A percentile compares a stretch with the other conserved stretches of the same genome.
phyloP scores from a whole-genome alignment of 2,888 invertebrate genomes.

The Tachina lurida region DNA sequence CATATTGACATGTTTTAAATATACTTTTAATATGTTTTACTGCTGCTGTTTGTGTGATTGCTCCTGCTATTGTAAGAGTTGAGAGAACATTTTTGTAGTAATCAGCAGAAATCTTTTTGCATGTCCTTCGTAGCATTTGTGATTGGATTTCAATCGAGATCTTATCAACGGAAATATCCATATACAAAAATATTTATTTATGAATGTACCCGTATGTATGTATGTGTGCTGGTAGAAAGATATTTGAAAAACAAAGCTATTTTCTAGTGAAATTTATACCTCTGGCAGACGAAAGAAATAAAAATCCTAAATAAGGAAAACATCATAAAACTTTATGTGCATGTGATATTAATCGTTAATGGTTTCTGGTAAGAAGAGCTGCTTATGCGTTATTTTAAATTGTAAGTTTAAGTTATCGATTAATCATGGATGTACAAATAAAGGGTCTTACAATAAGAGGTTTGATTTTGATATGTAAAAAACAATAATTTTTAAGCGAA shows the following conservation, averaged over 20 bases:
- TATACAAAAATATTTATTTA: constrained; percentile 18
- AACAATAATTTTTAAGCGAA: too few species aligned
- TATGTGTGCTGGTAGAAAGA: constrained; percentile 32
- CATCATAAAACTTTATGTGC: background rate
- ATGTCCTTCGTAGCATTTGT: constrained; percentile 44
- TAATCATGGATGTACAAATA: too few species aligned
- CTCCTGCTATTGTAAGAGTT: constrained; percentile 3
- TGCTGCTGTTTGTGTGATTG: constrained; percentile 4
- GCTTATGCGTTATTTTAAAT: background rate
- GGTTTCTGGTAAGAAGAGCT: background rate
- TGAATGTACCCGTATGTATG: background rate
- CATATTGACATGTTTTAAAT: constrained; percentile 64
- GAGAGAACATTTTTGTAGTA: constrained; percentile 29
- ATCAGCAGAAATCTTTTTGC: constrained; percentile 55
- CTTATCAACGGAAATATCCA: constrained; percentile 51
- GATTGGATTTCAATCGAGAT: constrained; percentile 66
- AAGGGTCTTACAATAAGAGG: too few species aligned
- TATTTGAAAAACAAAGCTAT: constrained; percentile 40
- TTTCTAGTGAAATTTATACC: constrained; percentile 50
- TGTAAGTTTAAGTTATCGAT: background rate
- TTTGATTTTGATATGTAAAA: too few species aligned
- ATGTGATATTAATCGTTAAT: constrained; percentile 42
- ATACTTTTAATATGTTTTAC: constrained; percentile 21
- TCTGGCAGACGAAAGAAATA: constrained; percentile 22
- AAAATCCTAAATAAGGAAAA: background rate